phyloP scores from a whole-genome alignment of 1,140 invertebrate species.

The Chrysomallon squamiferum region DNA sequence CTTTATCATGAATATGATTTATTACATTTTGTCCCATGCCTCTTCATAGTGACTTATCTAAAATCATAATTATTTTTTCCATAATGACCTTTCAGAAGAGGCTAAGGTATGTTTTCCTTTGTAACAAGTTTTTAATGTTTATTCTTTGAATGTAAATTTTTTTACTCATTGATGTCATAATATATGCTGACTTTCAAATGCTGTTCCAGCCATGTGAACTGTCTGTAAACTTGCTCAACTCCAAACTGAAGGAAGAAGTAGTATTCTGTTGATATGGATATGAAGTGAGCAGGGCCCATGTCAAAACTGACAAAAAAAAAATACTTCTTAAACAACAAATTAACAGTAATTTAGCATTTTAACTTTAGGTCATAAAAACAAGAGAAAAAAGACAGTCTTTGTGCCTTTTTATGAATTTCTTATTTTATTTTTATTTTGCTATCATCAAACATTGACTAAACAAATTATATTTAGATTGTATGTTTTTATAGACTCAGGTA shows the following conservation, averaged over 20 bases:
- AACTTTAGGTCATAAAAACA: neutral
- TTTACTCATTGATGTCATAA: too few relatives aligned
- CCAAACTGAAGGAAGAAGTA: constrained; percentile 91
- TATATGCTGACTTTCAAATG: constrained; percentile 47
- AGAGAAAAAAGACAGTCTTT: neutral
- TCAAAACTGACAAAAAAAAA: constrained; percentile 67
- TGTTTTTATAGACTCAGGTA: too few relatives aligned
- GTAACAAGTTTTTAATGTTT: too few relatives aligned
- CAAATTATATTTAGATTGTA: neutral
- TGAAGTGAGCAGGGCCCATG: constrained; percentile 83
- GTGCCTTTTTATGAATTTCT: neutral
- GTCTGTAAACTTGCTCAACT: constrained; percentile 76
- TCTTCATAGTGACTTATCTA: too few relatives aligned
- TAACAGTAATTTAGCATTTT: too few relatives aligned
- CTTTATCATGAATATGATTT: too few relatives aligned
- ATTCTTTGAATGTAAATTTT: too few relatives aligned
- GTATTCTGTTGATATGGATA: constrained; percentile 88
- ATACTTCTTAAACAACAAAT: neutral
- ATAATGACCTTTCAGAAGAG: too few relatives aligned
- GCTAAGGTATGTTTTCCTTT: too few relatives aligned
- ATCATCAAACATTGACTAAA: too few relatives aligned
- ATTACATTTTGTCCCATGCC: too few relatives aligned
- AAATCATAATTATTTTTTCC: too few relatives aligned
- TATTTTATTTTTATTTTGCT: neutral
- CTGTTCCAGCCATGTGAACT: constrained; percentile 71